Percentiles rank a stretch among this genome's conserved stretches.
Evolutionary conservation across 2,888 invertebrate species (phyloP).

Genomic region (Brenthis hecate): DNA sequence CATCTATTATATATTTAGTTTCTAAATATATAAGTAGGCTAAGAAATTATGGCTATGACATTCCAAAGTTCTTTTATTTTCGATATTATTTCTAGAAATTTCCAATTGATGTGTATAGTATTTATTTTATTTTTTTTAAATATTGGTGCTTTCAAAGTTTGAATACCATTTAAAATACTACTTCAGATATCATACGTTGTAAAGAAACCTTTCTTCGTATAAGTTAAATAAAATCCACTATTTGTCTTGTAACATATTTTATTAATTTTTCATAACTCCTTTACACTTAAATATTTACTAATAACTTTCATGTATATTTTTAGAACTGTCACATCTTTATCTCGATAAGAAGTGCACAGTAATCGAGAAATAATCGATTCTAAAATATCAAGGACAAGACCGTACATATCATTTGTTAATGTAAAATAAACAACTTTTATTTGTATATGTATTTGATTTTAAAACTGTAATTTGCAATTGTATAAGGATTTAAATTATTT

Average conservation of each 20-base stretch:
- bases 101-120: constrained; percentile 3
- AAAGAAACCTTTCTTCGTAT: too few species aligned
- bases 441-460: constrained; percentile 31
- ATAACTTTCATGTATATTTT: constrained; percentile 20
- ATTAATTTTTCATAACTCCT: neutral
- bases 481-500: constrained; percentile 50
- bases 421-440: neutral
- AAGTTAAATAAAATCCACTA: neutral
- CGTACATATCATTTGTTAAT: constrained; percentile 30
- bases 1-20: constrained; percentile 66
- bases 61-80: constrained; percentile 61
- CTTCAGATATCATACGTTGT: too few species aligned
- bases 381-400: constrained; percentile 26
- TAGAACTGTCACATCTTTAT: constrained; percentile 66
- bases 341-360: constrained; percentile 59
- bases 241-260: neutral
- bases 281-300: neutral
- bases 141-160: constrained; percentile 16
- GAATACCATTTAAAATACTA: neutral
- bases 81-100: constrained; percentile 3
- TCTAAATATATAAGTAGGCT: constrained; percentile 70
- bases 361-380: constrained; percentile 33
- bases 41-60: constrained; percentile 68
- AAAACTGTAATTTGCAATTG: constrained; percentile 38
- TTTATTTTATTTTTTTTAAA: neutral